Evolutionary conservation across 2,113 vertebrate species (phyloP).

Genomic region (cattle (Bos taurus)): ARS-UCD2.0 NC_037338.1:87431001-87431500

Average conservation of each 20-base stretch:
- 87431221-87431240: accelerated
- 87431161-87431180: accelerated
- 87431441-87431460: not conserved
- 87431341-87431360: not conserved
- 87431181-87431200: accelerated
- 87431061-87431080: not conserved
- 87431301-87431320: not conserved
- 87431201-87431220: not conserved
- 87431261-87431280: not conserved
- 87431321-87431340: accelerated
- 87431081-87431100: not conserved
- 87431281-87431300: not conserved
- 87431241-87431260: not conserved
- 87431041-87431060: slow-evolving; percentile 32
- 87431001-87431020: not conserved
- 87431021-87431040: slow-evolving; percentile 1
- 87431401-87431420: not conserved
- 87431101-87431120: not conserved
- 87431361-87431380: not conserved
- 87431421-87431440: accelerated
- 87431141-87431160: not conserved
- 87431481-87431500: not conserved
- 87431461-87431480: accelerated
- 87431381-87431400: accelerated
- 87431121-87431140: not conserved